Evolutionary conservation across 2,113 vertebrate species (phyloP), one percentile per base, ranked within the genome.

Genomic region (Megaceryle torquata): DNA sequence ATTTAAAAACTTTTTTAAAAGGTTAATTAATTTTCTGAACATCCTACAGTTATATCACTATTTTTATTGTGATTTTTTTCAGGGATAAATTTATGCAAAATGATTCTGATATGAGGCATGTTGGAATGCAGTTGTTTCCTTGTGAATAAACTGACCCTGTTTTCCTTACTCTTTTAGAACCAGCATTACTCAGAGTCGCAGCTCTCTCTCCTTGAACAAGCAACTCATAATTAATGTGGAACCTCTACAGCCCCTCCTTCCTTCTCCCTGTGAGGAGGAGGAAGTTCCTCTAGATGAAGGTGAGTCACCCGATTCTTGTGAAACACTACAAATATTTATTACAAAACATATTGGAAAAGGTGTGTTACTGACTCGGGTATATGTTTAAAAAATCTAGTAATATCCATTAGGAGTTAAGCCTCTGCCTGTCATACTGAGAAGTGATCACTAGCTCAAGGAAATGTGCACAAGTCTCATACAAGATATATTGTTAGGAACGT

Each of bases 151-250:
- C 15, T 68, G 28, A 56, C 9, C 29, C 50, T 87, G 64, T 59
- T 78, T 80, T 80, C 8, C 65, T 10, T 57, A 15, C 97, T 75
- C 91, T 98, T 98, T 91, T 95, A 99, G 99, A 98, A 97, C 98
- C 76, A 98, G 96, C 93, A 98, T 99, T 95, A 98, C 98, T 24
- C 99, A 99, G 94, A 99, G 99, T 93, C 98, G 98, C 91, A 99
- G 99, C 88, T 99, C 98, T 77, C 99, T 98, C 94, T 99, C 99
- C 13, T 97, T 99, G 98, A 99, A 99, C 97, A 99, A 99, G 95
- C 99, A 99, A 84, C 99, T 99, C 94, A 99, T 99, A 96, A 99
- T 99, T 96, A 99, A 99, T 96, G 99, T 99, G 99, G 99, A 99
- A 76, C 99, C 99, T 48, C 96, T 99, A 93, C 98, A 99, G 77